Base-by-base conservation (phyloP, 2,888 invertebrate species). In the Drosophila robusta region DNA sequence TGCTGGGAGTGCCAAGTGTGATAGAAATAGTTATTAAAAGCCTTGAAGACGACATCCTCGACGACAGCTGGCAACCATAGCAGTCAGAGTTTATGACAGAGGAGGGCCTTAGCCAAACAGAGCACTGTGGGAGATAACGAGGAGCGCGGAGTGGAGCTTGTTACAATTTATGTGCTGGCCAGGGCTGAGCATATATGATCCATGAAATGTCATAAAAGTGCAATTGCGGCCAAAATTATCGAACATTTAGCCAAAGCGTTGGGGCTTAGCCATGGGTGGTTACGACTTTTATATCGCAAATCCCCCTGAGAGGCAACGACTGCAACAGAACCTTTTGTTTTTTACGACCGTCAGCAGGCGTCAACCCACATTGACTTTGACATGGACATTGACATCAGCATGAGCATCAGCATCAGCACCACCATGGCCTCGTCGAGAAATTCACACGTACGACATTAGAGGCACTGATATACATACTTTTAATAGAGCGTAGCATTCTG, bases 161-260 rank as follows among this genome's bases (percentile, higher is more conserved):
- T 74, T 68, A 74, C 76, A 82, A 85, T 85, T 84, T 84, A 82
- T 87, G 87, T 72, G 34, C 64, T 57, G 58, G 45, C 54, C 60
- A 46, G 47, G 61, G 46, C 46, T 46, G 45, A 16, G 39, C 56
- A 49, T 38, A 46, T 79, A 79, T 84, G 82, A 85, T 75, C 78
- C 86, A 85, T 85, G 87, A 78, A 87, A 82, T 75, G 75, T 75
- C 82, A 85, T 85, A 85, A 85, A 85, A 85, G 72, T 76, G 85
- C 85, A 85, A 87, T 85, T 85, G 85, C 67, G 85, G 78, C 85
- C 70, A 78, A 85, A 85, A 87, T 85, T 87, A 87, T 85, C 85
- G 87, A 87, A 82, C 87, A 85, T 87, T 85, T 82, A 85, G 86
- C 78, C 64, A 80, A 86, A 76, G 81, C 82, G 78, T 67, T 71